Evolutionary conservation across 2,888 invertebrate species (phyloP).

Genomic region (Ctena decussata): DNA sequence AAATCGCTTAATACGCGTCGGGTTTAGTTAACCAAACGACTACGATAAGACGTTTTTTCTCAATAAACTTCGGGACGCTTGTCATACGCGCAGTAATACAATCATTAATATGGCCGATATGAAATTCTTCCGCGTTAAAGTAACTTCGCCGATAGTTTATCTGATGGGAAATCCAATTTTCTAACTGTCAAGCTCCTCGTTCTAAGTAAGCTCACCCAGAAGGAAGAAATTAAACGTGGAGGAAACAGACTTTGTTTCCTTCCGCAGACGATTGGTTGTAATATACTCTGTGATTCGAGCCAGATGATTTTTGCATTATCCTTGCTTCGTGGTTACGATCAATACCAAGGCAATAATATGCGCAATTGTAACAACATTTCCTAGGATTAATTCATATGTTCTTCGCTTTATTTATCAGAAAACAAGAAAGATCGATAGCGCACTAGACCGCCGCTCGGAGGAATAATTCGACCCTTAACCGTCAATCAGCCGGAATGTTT

Average conservation of each 20-base stretch:
- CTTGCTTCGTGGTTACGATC: slow-evolving; percentile 37
- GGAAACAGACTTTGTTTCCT: slow-evolving; percentile 69
- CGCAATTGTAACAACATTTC: slow-evolving; percentile 69
- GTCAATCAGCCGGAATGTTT: neutral
- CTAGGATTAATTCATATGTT: slow-evolving; percentile 67
- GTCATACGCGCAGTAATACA: slow-evolving; percentile 62
- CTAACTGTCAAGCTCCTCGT: slow-evolving; percentile 78
- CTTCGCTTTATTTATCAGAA: slow-evolving; percentile 65
- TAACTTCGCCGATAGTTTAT: slow-evolving; percentile 45
- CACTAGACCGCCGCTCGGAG: slow-evolving; percentile 35
- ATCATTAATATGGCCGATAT: slow-evolving; percentile 60
- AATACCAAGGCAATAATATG: slow-evolving; percentile 52
- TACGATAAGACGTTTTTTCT: slow-evolving; percentile 52
- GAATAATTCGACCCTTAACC: slow-evolving; percentile 11
- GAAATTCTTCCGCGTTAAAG: slow-evolving; percentile 51
- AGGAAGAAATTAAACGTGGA: slow-evolving; percentile 78
- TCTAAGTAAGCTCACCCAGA: slow-evolving; percentile 68
- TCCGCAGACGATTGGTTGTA: slow-evolving; percentile 70
- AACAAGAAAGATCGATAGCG: slow-evolving; percentile 41
- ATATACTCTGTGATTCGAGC: slow-evolving; percentile 52
- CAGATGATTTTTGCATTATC: slow-evolving; percentile 44
- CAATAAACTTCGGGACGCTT: slow-evolving; percentile 46
- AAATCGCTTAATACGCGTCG: slow-evolving; percentile 58
- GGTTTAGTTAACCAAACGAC: slow-evolving; percentile 60
- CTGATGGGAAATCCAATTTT: slow-evolving; percentile 82